phyloP scores from a whole-genome alignment of 2,888 invertebrate species.

The Neria commutata region DNA sequence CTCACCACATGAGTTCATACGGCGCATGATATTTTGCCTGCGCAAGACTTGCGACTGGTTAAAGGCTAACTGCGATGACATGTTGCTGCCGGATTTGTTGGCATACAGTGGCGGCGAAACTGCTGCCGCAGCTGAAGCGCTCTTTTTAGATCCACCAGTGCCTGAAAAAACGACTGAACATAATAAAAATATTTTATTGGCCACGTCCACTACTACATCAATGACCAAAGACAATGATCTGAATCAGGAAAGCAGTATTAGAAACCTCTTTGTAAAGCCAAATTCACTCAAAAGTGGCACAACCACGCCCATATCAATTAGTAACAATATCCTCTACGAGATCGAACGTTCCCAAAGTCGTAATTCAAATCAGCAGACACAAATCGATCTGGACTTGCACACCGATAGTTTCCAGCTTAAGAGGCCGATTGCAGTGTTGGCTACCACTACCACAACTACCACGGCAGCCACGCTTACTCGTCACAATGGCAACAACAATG shows the following conservation, averaged over 20 bases:
- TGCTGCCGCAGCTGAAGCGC: neutral
- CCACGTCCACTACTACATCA: neutral
- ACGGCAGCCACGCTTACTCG: neutral
- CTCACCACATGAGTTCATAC: constrained; percentile 60
- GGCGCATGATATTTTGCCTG: constrained; percentile 58
- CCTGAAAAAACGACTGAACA: constrained; percentile 20
- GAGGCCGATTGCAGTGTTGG: constrained; percentile 47
- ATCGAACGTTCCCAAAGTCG: constrained; percentile 51
- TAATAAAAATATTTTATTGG: neutral
- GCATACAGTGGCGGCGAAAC: neutral
- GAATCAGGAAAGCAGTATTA: neutral
- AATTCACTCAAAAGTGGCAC: constrained; percentile 24
- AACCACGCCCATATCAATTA: constrained; percentile 46
- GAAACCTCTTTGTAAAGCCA: neutral
- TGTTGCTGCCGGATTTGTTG: constrained; percentile 47
- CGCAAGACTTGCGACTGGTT: constrained; percentile 59
- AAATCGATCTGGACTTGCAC: neutral
- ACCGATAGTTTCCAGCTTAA: constrained; percentile 29
- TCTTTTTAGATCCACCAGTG: too few species aligned
- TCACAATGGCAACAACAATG: neutral
- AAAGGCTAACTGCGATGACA: constrained; percentile 53
- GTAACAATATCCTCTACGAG: constrained; percentile 52
- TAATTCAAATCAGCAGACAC: constrained; percentile 33
- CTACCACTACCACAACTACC: neutral
- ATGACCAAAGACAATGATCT: neutral